Evolutionary conservation across 2,797 vertebrate genomes (phyloP), one percentile per base, ranked within the genome.

Genomic region (Diplodus sargus): DNA sequence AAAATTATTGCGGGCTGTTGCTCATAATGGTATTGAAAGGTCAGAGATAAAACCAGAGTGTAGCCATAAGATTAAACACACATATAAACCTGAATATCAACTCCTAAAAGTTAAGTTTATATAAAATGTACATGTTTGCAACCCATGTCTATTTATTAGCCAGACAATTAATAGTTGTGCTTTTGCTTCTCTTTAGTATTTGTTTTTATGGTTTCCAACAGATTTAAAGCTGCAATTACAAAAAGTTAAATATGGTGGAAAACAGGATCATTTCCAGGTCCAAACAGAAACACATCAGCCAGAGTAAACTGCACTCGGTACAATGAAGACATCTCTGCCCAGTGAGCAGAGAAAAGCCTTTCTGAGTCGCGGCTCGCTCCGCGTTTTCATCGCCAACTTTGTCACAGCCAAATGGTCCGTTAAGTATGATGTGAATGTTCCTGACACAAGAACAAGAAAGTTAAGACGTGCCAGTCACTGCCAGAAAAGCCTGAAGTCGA

Each of bases 391-490:
- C 57, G 57, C 56, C 79, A 75, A 57, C 53, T 83, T 74, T 82
- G 16, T 88, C 62, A 68, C 83, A 82, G 81, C 69, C 74, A 79
- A 78, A 75, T 42, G 78, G 22, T 83, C 71, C 9, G 63, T 30
- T 60, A 75, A 69, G 65, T 12, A 11, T 16, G 62, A 79, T 14
- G 53, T 48, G 67, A 82, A 82, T 34, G 60, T 68, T 82, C 67
- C 57, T 47, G 74, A 82, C 59, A 69, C 43, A 23, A 54, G 47
- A 74, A 64, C 48, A 42, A 45, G 47, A 56, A 11, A 22, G 4
- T 63, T 75, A n/a, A 70, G 75, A 68, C 18, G 14, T 49, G 61
- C 69, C 66, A 49, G 53, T 71, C 67, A 4, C 12, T 17, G 54
- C 30, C 7, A 10, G 39, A 58, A 48, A 48, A 63, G 43, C 18